phyloP scores from a whole-genome alignment of 2,888 invertebrate species.

The Tipula helvola region DNA sequence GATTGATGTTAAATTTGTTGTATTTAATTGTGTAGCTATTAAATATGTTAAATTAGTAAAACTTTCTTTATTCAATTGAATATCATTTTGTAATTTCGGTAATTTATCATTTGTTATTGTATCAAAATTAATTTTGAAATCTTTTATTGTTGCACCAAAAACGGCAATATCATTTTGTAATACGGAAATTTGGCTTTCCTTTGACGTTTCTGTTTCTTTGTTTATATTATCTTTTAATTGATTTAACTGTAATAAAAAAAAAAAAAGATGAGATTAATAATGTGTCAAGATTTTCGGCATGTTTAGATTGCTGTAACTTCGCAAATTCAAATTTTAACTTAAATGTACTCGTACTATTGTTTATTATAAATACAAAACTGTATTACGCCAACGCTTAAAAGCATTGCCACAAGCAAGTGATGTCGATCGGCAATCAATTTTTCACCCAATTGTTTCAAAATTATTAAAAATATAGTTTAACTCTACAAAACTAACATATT shows the following conservation, averaged over 20 bases:
- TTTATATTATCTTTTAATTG: conserved; percentile 24
- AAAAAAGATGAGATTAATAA: neutral
- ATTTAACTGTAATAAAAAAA: conserved; percentile 18
- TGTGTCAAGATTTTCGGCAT: neutral
- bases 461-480: too few relatives aligned
- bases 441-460: too few relatives aligned
- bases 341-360: neutral
- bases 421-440: too few relatives aligned
- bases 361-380: neutral
- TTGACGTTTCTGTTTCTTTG: conserved; percentile 27
- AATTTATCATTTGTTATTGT: neutral
- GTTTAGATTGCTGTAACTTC: neutral
- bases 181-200: conserved; percentile 26
- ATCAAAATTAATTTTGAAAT: conserved; percentile 18
- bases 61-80: conserved; percentile 29
- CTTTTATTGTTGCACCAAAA: conserved; percentile 33
- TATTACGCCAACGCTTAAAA: neutral
- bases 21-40: conserved; percentile 22
- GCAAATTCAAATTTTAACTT: neutral
- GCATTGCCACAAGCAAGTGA: too few relatives aligned
- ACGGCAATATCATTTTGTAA: conserved; percentile 24
- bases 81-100: conserved; percentile 21
- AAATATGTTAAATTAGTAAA: conserved; percentile 16
- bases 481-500: too few relatives aligned
- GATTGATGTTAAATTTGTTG: conserved; percentile 12